Evolutionary conservation across 2,113 vertebrate species (phyloP).

Genomic region (Chaenogobius annularis): DNA sequence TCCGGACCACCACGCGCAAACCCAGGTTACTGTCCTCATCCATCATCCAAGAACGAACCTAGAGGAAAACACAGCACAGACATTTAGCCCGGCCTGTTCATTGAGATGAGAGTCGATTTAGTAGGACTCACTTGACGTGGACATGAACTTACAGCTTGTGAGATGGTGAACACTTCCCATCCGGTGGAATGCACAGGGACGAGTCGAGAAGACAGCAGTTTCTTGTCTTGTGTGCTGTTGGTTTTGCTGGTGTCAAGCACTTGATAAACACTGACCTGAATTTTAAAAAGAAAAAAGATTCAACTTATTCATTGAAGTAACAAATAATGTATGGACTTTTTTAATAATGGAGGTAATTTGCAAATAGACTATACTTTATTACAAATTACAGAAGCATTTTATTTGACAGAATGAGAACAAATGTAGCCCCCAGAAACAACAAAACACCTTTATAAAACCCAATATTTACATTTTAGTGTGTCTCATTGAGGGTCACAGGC

Average conservation of each 20-base stretch:
- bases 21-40: conserved; percentile 83
- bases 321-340: neutral
- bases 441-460: no score
- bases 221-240: conserved; percentile 71
- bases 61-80: neutral
- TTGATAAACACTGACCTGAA: conserved; percentile 87
- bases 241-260: conserved; percentile 68
- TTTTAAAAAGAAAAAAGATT: neutral
- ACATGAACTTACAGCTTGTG: conserved; percentile 81
- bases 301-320: neutral
- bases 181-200: conserved; percentile 81
- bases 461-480: no score
- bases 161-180: conserved; percentile 90
- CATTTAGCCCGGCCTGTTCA: neutral
- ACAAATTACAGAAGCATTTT: no score
- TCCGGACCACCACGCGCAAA: conserved; percentile 80
- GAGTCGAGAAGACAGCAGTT: conserved; percentile 81
- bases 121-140: no score
- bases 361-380: no score
- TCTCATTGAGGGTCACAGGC: no score
- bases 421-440: no score
- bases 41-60: conserved; percentile 84
- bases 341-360: no score
- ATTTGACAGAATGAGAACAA: no score
- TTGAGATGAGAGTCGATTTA: neutral